Conservation (phyloP, 2,113 vertebrate genomes). For the Glaucidium brasilianum region DNA sequence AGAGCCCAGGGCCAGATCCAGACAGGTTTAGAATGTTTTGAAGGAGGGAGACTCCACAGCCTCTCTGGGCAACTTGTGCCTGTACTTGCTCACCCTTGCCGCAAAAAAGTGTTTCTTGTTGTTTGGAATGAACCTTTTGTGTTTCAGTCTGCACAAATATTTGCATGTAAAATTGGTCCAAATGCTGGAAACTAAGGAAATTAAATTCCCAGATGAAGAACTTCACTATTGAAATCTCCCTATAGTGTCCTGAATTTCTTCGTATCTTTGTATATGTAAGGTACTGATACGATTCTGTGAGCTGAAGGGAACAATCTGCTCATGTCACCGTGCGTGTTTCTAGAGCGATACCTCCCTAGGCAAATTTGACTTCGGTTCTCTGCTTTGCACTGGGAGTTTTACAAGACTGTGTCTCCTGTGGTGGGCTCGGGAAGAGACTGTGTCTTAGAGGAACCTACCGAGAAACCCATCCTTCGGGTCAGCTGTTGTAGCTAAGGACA, state of each 20-base stretch:
- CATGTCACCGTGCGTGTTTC: not conserved
- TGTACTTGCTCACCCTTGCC: fast-evolving
- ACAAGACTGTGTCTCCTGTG: not conserved
- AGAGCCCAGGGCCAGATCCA: not conserved
- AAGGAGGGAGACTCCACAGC: not conserved
- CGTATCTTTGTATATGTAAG: not conserved
- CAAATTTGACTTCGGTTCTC: not conserved
- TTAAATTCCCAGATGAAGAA: not conserved
- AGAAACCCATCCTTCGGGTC: not conserved
- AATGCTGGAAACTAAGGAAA: not conserved
- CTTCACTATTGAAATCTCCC: not conserved
- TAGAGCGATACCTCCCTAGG: not conserved
- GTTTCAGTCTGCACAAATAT: not conserved
- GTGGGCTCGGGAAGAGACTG: not conserved
- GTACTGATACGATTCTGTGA: not conserved
- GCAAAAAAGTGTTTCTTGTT: not conserved
- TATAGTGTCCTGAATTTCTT: not conserved
- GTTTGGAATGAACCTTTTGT: not conserved
- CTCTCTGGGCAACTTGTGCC: not conserved
- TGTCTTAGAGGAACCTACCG: not conserved
- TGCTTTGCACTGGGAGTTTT: not conserved
- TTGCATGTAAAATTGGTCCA: not conserved
- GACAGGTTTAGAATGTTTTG: not conserved
- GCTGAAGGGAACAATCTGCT: not conserved
- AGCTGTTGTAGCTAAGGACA: not conserved